These are phyloP conservation scores for Falco peregrinus DNA, from an alignment of 2,797 vertebrate genomes.

Conservation along the genomic window DNA sequence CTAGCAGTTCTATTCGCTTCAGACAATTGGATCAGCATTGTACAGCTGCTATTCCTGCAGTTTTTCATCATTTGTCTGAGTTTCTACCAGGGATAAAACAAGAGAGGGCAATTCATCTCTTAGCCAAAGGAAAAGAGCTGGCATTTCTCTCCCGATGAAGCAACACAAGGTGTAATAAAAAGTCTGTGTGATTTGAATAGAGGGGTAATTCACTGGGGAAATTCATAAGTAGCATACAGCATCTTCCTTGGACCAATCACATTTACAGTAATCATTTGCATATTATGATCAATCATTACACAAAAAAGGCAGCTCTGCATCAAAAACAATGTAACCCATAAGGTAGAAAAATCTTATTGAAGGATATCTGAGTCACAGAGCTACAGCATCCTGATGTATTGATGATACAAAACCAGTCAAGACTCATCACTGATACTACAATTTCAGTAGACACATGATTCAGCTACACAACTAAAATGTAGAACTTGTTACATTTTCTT, in stretches of 20 bases:
- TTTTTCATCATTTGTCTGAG: constrained; percentile 38
- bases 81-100: constrained; percentile 20
- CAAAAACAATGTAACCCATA: not conserved
- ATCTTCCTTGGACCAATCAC: not conserved
- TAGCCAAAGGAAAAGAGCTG: not conserved
- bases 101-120: not conserved
- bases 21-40: not conserved
- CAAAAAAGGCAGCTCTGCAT: not conserved
- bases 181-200: not conserved
- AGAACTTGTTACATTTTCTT: not conserved
- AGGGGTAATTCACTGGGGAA: not conserved
- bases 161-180: not conserved
- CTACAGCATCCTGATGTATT: not conserved
- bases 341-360: not conserved
- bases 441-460: not conserved
- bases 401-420: not conserved
- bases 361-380: not conserved
- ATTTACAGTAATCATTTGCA: not conserved
- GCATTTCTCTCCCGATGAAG: not conserved
- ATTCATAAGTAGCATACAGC: not conserved
- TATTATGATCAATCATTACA: not conserved
- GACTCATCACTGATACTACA: not conserved
- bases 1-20: not conserved
- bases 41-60: not conserved
- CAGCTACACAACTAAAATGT: not conserved